Base-by-base conservation (phyloP, 2,797 vertebrate species). In the Jordanella pulchra region DNA sequence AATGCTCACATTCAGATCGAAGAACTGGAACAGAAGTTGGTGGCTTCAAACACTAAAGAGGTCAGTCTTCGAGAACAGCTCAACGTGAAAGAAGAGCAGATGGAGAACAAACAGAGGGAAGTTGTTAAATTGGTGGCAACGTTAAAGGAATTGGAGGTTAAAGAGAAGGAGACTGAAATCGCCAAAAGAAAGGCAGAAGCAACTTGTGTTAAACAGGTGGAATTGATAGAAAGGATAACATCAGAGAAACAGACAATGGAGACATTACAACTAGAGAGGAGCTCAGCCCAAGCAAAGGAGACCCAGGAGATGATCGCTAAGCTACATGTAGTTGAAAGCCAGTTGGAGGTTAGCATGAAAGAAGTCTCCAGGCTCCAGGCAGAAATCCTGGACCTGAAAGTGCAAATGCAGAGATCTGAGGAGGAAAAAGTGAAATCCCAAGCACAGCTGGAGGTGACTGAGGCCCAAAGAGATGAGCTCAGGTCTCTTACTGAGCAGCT, bases 291-390 rank as follows among this genome's bases (percentile, higher is more conserved):
- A 65, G 76, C 45, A 21, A 93, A 89, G 89, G 85, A 95, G 50
- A 70, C 85, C 35, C 89, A 90, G 71, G 95, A 96, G 27, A 68
- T 92, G 30, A 58, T 77, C 0, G 76, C 78, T 18, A 95, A 92
- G 56, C 77, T 96, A 65, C 83, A 78, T 2, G 9, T 95, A 50
- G 83, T 91, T 28, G 94, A 97, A 90, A 87, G 90, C 14, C 97
- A 96, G 84, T 76, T 96, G 75, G 94, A 94, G 28, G 50, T 95
- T 64, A 95, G 82, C 65, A 82, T 85, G 35, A 90, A 84, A n/a
- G 97, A 97, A 48, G 94, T 95, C n/a, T 92, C 90, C 60, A 94
- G 95, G 69, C 90, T 97, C 42, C 95, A 96, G 77, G 87, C 81
- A 7, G 92, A 95, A 69, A 81, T 95, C 58, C 70, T 93, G 0